Base-by-base conservation (phyloP, 2,797 vertebrate species). In the Macropus fuliginosus region DNA sequence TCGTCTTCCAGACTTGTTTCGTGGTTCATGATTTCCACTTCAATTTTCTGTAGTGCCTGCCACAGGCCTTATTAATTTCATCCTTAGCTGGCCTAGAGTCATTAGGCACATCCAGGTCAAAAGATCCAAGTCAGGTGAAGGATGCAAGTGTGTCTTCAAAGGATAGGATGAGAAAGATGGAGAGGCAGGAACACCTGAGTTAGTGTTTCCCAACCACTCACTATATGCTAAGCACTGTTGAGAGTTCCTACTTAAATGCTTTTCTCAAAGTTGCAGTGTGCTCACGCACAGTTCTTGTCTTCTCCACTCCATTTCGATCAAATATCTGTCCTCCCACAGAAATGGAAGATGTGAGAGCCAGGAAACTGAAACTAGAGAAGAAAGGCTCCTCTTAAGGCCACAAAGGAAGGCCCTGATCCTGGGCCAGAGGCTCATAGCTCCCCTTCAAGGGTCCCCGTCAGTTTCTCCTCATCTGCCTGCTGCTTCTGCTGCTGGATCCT, bases 401-500 rank as follows among this genome's bases (percentile, higher is more conserved):
- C 27, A 52, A 5, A 40, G 5, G 34, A 18, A 10, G 28, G 97
- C 55, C 4, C 29, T 0, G 11, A 13, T 0, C 57, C 9, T 87
- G 74, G 66, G 40, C 74, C 74, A 87, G 40, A 87, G 27, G 0
- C 31, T 99, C 99, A 99, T 98, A 99, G 99, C 93, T 98, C 98
- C 56, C 98, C 98, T 50, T 98, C 99, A 13, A 98, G 96, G 0
- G 98, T 97, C 56, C 98, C 99, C 0, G 99, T 97, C 93, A 98
- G 98, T 97, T 99, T 99, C 98, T 99, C 99, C 74, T 99, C 99
- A 0, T 99, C 99, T 0, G 98, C 98, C 97, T 99, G 99, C 98
- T 99, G 99, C 98, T 99, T 99, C 98, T 99, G 99, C 98, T 99
- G 99, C 97, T 99, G 99, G 98, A 99, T 99, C 89, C 99, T 98